These are phyloP conservation scores for Brachionus rotundiformis DNA, from an alignment of 1,140 invertebrate genomes.

Conservation along the genomic window DNA sequence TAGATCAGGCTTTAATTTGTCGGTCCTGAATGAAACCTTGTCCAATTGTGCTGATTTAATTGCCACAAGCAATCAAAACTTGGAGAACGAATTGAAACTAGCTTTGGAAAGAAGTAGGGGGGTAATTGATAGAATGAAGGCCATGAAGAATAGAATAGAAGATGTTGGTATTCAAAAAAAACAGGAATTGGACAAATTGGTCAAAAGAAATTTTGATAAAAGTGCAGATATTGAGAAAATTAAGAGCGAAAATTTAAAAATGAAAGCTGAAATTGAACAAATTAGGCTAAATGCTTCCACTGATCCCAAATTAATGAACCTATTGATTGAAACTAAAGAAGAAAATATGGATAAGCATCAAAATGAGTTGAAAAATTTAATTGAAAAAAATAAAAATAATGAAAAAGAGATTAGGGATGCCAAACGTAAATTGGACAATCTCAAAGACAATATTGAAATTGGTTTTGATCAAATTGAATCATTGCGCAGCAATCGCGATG, in stretches of 20 bases:
- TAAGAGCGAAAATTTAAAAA: neutral
- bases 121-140: neutral
- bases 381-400: conserved; percentile 22
- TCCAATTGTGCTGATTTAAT: conserved; percentile 29
- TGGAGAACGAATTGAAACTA: neutral
- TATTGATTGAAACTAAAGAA: neutral
- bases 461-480: conserved; percentile 32
- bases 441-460: conserved; percentile 18
- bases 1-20: neutral
- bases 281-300: neutral
- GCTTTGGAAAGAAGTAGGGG: neutral
- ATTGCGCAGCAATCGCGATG: neutral
- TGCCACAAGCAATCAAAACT: neutral
- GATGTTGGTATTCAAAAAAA: neutral
- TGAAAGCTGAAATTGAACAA: conserved; percentile 4
- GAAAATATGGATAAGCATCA: neutral
- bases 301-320: neutral
- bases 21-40: conserved; percentile 2
- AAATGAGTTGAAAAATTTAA: conserved; percentile 15
- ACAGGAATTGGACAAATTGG: neutral
- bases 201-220: neutral
- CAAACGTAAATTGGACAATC: neutral
- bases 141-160: neutral
- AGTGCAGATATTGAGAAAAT: neutral
- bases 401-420: conserved; percentile 40